Evolutionary conservation across 2,113 vertebrate genomes (phyloP).

Genomic region (Seriola aureovittata): DNA sequence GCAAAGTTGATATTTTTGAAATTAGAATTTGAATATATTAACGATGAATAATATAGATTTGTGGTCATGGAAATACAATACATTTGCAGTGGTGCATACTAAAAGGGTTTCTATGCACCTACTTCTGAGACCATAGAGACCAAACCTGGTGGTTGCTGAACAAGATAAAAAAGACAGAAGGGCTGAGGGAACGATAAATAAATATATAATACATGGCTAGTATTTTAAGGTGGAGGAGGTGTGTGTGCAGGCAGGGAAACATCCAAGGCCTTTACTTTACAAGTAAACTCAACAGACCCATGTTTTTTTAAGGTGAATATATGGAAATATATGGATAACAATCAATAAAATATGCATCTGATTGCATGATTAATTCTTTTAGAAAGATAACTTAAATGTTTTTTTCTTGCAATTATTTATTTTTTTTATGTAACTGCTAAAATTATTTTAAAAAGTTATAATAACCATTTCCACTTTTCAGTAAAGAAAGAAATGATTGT

Average conservation of each 20-base stretch:
- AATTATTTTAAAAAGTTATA: no score
- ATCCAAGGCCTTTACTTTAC: background rate
- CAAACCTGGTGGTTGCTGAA: background rate
- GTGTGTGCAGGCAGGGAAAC: background rate
- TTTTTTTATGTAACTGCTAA: background rate
- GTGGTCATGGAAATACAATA: background rate
- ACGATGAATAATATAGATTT: background rate
- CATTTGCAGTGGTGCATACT: background rate
- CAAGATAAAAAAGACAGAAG: background rate
- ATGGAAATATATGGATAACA: background rate
- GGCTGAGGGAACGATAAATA: slow-evolving; percentile 1
- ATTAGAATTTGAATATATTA: background rate
- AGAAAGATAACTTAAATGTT: background rate
- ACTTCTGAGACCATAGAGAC: background rate
- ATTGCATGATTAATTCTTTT: background rate
- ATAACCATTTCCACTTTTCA: background rate
- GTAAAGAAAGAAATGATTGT: background rate
- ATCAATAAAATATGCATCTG: background rate
- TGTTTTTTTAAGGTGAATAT: background rate
- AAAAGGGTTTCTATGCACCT: background rate
- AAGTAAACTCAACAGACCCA: background rate
- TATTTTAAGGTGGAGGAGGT: background rate
- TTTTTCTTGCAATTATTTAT: background rate
- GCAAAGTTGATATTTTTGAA: background rate
- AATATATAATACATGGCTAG: background rate